phyloP scores from a whole-genome alignment of 1,140 invertebrate species.

The Dreissena polymorpha region DNA sequence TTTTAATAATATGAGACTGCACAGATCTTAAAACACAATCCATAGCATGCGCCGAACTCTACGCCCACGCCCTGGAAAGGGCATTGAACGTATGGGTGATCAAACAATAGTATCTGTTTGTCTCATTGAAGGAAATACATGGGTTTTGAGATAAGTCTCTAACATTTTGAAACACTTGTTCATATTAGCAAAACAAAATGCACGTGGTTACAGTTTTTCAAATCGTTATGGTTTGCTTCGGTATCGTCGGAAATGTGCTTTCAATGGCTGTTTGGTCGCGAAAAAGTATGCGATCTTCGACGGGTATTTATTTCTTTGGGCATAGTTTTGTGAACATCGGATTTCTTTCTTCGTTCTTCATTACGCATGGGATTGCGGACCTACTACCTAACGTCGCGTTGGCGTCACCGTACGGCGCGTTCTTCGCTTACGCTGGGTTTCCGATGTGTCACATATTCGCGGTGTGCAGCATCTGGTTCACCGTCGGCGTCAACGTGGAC shows the following conservation, averaged over 20 bases:
- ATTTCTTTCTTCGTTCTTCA: constrained; percentile 66
- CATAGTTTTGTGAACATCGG: constrained; percentile 65
- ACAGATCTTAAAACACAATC: too few species aligned
- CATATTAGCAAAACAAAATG: too few species aligned
- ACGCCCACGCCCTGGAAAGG: too few species aligned
- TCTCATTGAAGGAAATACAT: too few species aligned
- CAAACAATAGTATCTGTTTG: too few species aligned
- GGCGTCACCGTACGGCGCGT: constrained; percentile 57
- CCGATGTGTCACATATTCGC: constrained; percentile 67
- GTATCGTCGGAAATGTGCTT: constrained; percentile 66
- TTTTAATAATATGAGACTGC: too few species aligned
- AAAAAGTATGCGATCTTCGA: constrained; percentile 63
- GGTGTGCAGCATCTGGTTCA: constrained; percentile 70
- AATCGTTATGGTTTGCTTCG: constrained; percentile 65
- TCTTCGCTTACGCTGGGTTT: constrained; percentile 70
- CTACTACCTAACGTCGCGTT: constrained; percentile 57
- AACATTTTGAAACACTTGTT: too few species aligned
- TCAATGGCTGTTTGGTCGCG: constrained; percentile 65
- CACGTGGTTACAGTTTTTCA: constrained; percentile 59
- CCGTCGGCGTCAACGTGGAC: constrained; percentile 69
- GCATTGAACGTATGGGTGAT: too few species aligned
- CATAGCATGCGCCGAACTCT: too few species aligned
- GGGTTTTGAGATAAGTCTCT: too few species aligned
- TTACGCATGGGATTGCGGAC: constrained; percentile 60
- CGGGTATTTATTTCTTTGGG: constrained; percentile 67